Evolutionary conservation across 2,888 invertebrate genomes (phyloP).

Genomic region (Diabrotica balteata): DNA sequence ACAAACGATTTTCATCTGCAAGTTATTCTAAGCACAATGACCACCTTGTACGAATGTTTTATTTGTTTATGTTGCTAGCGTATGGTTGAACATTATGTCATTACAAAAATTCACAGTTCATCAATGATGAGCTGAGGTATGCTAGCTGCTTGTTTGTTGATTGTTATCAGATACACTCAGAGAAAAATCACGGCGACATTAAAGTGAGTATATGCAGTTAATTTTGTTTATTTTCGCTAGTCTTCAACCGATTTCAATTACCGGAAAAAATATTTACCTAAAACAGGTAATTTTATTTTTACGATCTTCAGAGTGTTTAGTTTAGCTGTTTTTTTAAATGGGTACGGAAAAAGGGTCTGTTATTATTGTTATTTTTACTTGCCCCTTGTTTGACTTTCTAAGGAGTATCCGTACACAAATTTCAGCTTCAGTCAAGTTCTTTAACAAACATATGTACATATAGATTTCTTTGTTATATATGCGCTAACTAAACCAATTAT

Average conservation of each 20-base stretch:
- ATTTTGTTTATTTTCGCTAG: slow-evolving; percentile 16
- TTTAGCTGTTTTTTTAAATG: slow-evolving; percentile 3
- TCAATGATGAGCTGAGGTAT: slow-evolving; percentile 18
- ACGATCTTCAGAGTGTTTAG: slow-evolving; percentile 8
- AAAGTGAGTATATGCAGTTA: slow-evolving; percentile 12
- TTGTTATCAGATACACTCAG: slow-evolving; percentile 18
- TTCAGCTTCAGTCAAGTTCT: too few relatives aligned
- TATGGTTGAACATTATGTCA: slow-evolving; percentile 23
- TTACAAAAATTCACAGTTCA: slow-evolving; percentile 26
- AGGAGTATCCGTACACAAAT: too few relatives aligned
- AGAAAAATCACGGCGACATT: slow-evolving; percentile 12
- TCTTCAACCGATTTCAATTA: slow-evolving; percentile 8
- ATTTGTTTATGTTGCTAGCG: slow-evolving; percentile 30
- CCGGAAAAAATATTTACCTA: slow-evolving; percentile 5
- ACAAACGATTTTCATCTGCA: too few relatives aligned
- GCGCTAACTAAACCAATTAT: too few relatives aligned
- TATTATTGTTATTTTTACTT: too few relatives aligned
- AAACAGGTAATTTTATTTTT: slow-evolving; percentile 10
- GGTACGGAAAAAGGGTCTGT: too few relatives aligned
- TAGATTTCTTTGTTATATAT: too few relatives aligned
- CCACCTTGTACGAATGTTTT: slow-evolving; percentile 20
- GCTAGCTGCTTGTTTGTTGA: slow-evolving; percentile 13
- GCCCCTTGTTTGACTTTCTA: too few relatives aligned
- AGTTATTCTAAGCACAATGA: too few relatives aligned
- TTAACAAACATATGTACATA: too few relatives aligned